Evolutionary conservation across 2,888 invertebrate genomes (phyloP), one percentile per base, ranked within the genome.

Genomic region (Emmelina monodactyla): DNA sequence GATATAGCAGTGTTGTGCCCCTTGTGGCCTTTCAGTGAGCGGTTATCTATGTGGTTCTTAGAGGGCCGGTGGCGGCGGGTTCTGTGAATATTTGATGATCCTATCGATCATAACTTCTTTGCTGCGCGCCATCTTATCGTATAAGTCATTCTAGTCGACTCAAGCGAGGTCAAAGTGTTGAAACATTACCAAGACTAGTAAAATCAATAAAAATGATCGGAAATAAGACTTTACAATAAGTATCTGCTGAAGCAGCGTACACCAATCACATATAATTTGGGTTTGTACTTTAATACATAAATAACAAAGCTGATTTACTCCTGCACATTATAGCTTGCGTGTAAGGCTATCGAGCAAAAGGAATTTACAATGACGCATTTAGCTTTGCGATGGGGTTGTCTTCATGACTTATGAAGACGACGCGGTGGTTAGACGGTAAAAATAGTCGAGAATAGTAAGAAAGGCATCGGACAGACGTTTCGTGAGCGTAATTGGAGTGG

Each of bases 21-120:
- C 65, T 55, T 49, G 66, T 59, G 70, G 65, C 70, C 62, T 70
- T 71, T 72, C 58, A 66, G 65, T 62, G 67, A 62, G 61, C 65
- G 58, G 65, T 67, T 64, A 68, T 65, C 66, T 62, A 66, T 70
- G 67, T 54, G 58, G 59, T 62, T 72, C 66, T 65, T 62, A 66
- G 55, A 58, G 53, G 58, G 63, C n/a, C n/a, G n/a, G n/a, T n/a
- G 64, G 54, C 60, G 63, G 53, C 53, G 51, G 53, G 51, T 49
- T 53, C 55, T 57, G 55, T 76, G 64, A 78, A 78, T 78, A 76
- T 76, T 78, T 78, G 64, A 78, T 78, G 71, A 43, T 58, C 47
- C 62, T 72, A 78, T 78, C 75, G 76, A 78, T 76, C 69, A 78
- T 76, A 70, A 72, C 62, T 72, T 68, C 68, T 71, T 70, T 64